phyloP scores from a whole-genome alignment of 2,113 vertebrate genomes.

The Hippocampus comes region DNA sequence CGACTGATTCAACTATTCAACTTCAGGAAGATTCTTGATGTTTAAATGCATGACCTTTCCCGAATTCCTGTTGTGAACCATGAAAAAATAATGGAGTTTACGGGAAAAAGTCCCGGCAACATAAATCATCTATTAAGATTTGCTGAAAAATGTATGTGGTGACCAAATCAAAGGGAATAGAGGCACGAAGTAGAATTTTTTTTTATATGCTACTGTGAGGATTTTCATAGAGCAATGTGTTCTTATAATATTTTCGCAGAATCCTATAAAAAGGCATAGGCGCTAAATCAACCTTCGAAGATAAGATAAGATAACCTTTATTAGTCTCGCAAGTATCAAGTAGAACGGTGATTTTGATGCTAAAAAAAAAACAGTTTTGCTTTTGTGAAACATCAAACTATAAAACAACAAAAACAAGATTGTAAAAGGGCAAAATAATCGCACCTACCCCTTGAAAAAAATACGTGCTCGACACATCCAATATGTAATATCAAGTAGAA shows the following conservation, averaged over 20 bases:
- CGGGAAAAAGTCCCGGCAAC: conserved; percentile 22
- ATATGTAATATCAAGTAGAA: too few species aligned
- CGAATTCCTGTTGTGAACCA: not conserved
- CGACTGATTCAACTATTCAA: not conserved
- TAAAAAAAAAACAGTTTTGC: too few species aligned
- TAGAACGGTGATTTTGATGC: too few species aligned
- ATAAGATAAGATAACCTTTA: too few species aligned
- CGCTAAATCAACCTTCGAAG: not conserved
- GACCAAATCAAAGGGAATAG: conserved; percentile 18
- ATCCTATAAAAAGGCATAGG: not conserved
- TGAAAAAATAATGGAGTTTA: conserved; percentile 18
- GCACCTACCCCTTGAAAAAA: too few species aligned
- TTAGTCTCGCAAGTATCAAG: too few species aligned
- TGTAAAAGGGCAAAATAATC: too few species aligned
- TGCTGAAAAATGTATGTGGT: conserved; percentile 26
- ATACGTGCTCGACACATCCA: too few species aligned
- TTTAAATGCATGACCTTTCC: not conserved
- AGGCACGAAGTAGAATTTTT: not conserved
- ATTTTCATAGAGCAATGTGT: not conserved
- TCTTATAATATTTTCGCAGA: not conserved
- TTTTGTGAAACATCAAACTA: too few species aligned
- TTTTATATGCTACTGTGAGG: not conserved
- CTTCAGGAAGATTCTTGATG: not conserved
- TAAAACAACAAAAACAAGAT: too few species aligned
- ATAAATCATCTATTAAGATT: conserved; percentile 23